phyloP scores from a whole-genome alignment of 1,140 invertebrate species.

The Brachionus paranguensis region DNA sequence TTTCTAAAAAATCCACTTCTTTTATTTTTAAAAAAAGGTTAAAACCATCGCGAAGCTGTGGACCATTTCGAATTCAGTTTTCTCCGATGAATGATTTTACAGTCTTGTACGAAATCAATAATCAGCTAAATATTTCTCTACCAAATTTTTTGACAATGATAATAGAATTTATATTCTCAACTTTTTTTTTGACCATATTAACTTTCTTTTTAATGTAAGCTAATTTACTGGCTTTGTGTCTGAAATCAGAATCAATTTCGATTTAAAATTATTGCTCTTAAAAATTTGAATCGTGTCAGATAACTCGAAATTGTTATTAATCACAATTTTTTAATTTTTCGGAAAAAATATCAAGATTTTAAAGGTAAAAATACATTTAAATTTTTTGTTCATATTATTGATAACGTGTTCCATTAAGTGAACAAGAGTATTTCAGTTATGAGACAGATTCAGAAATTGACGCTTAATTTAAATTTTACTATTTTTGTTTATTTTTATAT shows the following conservation, averaged over 20 bases:
- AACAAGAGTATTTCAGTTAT: too few species aligned
- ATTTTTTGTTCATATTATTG: too few species aligned
- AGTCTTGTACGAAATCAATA: background rate
- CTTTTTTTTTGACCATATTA: background rate
- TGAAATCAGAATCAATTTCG: too few species aligned
- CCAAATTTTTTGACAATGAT: background rate
- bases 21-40: background rate
- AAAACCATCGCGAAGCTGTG: conserved; percentile 11
- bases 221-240: background rate
- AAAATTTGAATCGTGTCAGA: too few species aligned
- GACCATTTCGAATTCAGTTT: background rate
- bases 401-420: too few species aligned
- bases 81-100: background rate
- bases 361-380: too few species aligned
- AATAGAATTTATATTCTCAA: background rate
- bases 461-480: background rate
- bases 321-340: too few species aligned
- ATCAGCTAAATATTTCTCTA: background rate
- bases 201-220: background rate
- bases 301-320: too few species aligned
- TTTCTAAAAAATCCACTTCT: background rate
- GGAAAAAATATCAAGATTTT: too few species aligned
- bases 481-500: background rate
- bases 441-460: too few species aligned
- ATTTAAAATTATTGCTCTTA: too few species aligned